These are phyloP conservation scores for Potamarius usumacintae DNA, from an alignment of 2,113 vertebrate species.

Conservation along the genomic window DNA sequence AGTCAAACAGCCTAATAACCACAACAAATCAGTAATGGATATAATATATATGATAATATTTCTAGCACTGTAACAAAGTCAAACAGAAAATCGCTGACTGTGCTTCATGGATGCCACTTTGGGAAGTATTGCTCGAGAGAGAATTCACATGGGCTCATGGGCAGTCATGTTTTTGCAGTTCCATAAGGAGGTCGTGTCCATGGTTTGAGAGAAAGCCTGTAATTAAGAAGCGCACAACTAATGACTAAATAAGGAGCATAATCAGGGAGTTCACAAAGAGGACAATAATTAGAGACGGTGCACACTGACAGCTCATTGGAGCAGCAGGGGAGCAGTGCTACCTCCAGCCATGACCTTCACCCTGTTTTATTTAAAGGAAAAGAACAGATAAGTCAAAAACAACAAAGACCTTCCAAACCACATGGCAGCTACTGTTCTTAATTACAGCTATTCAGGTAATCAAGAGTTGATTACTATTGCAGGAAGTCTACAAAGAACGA, in stretches of 20 bases:
- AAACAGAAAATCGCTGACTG: background rate
- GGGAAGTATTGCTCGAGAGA: background rate
- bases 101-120: background rate
- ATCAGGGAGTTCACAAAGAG: conserved; percentile 69
- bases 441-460: conserved; percentile 41
- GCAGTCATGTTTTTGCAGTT: conserved; percentile 27
- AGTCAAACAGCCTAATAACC: no score
- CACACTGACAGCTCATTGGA: conserved; percentile 58
- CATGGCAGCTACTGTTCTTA: conserved; percentile 21
- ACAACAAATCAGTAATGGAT: no score
- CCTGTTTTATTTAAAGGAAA: conserved; percentile 19
- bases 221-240: conserved; percentile 63
- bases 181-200: conserved; percentile 59
- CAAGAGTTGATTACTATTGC: conserved; percentile 42
- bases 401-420: conserved; percentile 2
- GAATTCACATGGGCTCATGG: background rate
- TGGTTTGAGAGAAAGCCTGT: conserved; percentile 62
- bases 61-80: background rate
- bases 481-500: conserved; percentile 20
- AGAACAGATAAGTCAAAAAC: conserved; percentile 29
- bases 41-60: no score
- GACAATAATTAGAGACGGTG: conserved; percentile 68
- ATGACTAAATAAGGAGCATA: conserved; percentile 67
- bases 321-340: conserved; percentile 46
- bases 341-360: conserved; percentile 40